phyloP scores from a whole-genome alignment of 2,888 invertebrate species.

The Athalia circularis region DNA sequence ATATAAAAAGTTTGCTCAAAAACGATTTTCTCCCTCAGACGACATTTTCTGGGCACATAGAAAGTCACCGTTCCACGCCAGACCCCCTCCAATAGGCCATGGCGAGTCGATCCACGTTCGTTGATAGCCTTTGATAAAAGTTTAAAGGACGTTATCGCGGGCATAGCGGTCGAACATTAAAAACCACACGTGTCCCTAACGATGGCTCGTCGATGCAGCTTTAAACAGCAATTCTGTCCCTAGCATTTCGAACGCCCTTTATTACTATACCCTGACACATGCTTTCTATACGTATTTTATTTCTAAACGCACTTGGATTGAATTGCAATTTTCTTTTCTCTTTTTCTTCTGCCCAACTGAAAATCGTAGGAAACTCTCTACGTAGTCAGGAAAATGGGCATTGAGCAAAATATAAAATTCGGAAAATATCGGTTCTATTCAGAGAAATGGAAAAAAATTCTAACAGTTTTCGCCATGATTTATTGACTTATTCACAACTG shows the following conservation, averaged over 20 bases:
- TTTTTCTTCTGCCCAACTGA: too few species aligned
- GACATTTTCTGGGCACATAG: slow-evolving; percentile 16
- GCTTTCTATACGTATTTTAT: slow-evolving; percentile 49
- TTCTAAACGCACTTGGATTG: slow-evolving; percentile 1
- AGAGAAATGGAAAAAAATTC: too few species aligned
- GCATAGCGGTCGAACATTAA: slow-evolving; percentile 59
- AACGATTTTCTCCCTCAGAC: neutral
- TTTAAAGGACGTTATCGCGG: slow-evolving; percentile 73
- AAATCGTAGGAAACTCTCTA: too few species aligned
- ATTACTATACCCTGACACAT: slow-evolving; percentile 68
- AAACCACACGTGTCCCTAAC: slow-evolving; percentile 72
- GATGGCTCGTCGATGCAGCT: slow-evolving; percentile 70
- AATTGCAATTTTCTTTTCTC: neutral
- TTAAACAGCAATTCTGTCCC: slow-evolving; percentile 71
- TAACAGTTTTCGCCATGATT: too few species aligned
- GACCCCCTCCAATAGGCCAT: slow-evolving; percentile 50
- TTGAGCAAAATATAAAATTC: too few species aligned
- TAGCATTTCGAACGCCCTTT: slow-evolving; percentile 57
- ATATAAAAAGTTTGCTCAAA: too few species aligned
- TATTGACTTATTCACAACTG: too few species aligned
- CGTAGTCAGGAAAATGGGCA: too few species aligned
- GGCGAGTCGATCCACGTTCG: slow-evolving; percentile 70
- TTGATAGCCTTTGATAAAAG: slow-evolving; percentile 72
- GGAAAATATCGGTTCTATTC: too few species aligned
- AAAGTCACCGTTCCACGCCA: neutral